phyloP scores from a whole-genome alignment of 2,797 vertebrate genomes.

The Paramormyrops hopkinsi region DNA sequence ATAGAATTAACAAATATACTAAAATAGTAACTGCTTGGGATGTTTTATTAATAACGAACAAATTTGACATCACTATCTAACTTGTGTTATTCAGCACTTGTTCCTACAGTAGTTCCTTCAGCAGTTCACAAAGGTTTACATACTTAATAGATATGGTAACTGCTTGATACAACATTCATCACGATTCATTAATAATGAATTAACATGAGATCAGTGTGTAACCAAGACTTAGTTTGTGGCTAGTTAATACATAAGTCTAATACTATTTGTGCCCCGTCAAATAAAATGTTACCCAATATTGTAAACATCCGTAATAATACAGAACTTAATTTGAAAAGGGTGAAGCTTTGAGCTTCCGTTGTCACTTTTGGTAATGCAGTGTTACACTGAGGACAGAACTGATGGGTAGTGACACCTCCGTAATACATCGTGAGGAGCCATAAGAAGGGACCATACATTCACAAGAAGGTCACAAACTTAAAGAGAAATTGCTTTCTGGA shows the following conservation, averaged over 20 bases:
- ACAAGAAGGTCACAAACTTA: not conserved
- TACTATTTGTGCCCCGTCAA: not conserved
- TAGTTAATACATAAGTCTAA: not conserved
- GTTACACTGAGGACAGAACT: not conserved
- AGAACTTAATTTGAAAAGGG: not conserved
- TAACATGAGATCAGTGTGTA: not conserved
- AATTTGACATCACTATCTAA: not conserved
- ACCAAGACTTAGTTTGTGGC: not conserved
- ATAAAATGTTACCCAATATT: not conserved
- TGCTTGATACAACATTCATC: not conserved
- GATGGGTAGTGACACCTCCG: not conserved
- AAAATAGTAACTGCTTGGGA: not conserved
- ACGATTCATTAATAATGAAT: not conserved
- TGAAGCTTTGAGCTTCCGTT: not conserved
- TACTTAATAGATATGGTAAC: not conserved
- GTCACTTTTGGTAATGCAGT: not conserved
- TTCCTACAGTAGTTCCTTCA: not conserved
- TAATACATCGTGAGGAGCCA: not conserved
- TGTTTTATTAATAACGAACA: not conserved
- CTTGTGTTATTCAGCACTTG: not conserved
- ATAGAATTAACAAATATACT: not conserved
- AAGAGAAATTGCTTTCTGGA: not conserved
- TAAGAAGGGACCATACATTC: not conserved
- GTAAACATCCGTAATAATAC: not conserved
- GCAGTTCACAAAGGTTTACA: not conserved